Evolutionary conservation across 2,888 invertebrate genomes (phyloP).

Genomic region (Mesorhabditis spiculigera): DNA sequence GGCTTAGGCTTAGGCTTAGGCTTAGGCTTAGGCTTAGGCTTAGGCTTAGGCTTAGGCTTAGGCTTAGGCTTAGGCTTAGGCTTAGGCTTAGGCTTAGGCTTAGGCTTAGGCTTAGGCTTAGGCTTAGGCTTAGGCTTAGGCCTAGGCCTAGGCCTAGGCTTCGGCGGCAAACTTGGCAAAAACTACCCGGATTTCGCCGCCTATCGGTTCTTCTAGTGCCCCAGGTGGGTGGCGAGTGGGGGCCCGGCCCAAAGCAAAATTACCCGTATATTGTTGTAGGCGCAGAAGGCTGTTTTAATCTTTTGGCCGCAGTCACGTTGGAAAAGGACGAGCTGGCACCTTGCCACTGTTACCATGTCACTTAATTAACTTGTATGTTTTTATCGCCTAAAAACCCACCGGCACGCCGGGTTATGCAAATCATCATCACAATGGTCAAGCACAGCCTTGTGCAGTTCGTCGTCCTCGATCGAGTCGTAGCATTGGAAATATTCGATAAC

Average conservation of each 20-base stretch:
- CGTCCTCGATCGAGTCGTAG: not conserved
- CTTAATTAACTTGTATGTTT: not conserved
- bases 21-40: too few species aligned
- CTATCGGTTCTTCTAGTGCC: too few species aligned
- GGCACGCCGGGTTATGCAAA: not conserved
- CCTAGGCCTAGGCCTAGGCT: not conserved
- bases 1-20: too few species aligned
- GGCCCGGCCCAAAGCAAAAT: not conserved
- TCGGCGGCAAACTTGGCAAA: not conserved
- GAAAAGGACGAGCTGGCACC: not conserved
- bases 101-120: not conserved
- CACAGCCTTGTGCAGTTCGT: not conserved
- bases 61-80: not conserved
- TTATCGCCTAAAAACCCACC: not conserved
- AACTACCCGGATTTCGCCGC: too few species aligned
- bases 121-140: constrained; percentile 5
- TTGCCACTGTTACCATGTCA: not conserved
- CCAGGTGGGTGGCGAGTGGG: too few species aligned
- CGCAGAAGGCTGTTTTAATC: not conserved
- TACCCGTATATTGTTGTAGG: not conserved
- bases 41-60: too few species aligned
- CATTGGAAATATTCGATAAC: constrained; percentile 3
- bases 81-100: constrained; percentile 5
- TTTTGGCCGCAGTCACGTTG: not conserved
- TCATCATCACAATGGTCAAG: constrained; percentile 4